phyloP scores from a whole-genome alignment of 30 jellyfish, hydroid and myxozoan species.

The Rhopilema esculentum region DNA sequence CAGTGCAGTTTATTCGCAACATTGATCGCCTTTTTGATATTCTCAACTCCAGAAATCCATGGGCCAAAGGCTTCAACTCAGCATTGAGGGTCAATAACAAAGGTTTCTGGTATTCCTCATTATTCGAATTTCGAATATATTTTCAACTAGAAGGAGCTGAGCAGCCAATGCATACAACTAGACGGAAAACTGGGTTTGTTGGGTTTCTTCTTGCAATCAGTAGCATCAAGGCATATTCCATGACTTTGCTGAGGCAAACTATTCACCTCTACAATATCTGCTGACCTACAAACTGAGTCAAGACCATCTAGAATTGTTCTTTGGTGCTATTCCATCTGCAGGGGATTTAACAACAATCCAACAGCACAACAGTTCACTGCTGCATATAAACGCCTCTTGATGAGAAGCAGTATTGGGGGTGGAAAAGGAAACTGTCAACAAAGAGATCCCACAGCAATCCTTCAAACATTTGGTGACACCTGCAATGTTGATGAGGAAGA shows the following conservation, averaged over 20 bases:
- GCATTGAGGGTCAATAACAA: conserved; percentile 62
- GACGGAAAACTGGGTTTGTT: conserved; percentile 77
- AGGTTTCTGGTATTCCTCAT: conserved; percentile 55
- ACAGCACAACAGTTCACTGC: conserved; percentile 62
- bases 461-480: conserved; percentile 52
- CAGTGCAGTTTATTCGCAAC: conserved; percentile 67
- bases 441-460: conserved; percentile 62
- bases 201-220: conserved; percentile 78
- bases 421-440: conserved; percentile 60
- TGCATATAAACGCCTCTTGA: conserved; percentile 45
- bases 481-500: conserved; percentile 29
- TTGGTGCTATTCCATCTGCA: conserved; percentile 75
- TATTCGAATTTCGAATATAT: conserved; percentile 29
- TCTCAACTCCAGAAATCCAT: conserved; percentile 84
- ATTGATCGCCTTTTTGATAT: conserved; percentile 75
- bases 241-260: conserved; percentile 60
- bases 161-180: conserved; percentile 39
- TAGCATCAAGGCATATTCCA: conserved; percentile 58
- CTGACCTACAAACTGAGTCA: conserved; percentile 74
- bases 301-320: conserved; percentile 75
- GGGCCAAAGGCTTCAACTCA: conserved; percentile 76
- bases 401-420: conserved; percentile 65
- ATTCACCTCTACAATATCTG: conserved; percentile 58
- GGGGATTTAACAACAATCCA: conserved; percentile 81
- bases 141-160: conserved; percentile 56